A percentile compares a stretch with the other conserved stretches of the same genome.
Conservation (phyloP, 2,888 invertebrate species). For the Epinotia brunnichana region DNA sequence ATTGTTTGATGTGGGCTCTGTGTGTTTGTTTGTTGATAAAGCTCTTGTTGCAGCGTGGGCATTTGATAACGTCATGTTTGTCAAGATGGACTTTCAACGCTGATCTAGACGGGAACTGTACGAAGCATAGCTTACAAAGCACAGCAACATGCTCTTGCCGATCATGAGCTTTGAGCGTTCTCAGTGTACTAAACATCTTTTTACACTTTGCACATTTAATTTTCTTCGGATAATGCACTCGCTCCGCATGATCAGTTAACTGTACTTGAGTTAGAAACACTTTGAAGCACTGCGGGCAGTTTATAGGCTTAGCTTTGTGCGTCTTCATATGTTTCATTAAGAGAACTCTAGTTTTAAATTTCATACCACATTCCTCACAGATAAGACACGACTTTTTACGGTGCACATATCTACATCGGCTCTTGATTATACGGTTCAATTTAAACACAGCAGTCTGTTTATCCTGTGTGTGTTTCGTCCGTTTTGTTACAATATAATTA, state of each 20-base stretch:
- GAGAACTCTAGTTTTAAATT: constrained; percentile 53
- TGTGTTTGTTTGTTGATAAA: constrained; percentile 63
- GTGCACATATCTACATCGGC: constrained; percentile 54
- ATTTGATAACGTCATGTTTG: constrained; percentile 64
- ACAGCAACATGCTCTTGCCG: constrained; percentile 61
- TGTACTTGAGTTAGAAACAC: constrained; percentile 56
- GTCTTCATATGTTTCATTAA: constrained; percentile 60
- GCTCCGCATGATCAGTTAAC: constrained; percentile 61
- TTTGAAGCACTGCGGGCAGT: constrained; percentile 66
- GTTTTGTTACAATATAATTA: constrained; percentile 62
- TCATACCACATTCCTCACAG: constrained; percentile 66
- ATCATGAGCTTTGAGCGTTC: constrained; percentile 63
- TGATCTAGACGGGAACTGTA: constrained; percentile 65
- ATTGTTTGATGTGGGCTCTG: constrained; percentile 63
- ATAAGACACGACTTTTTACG: constrained; percentile 51
- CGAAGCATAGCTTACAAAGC: constrained; percentile 65
- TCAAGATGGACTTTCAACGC: constrained; percentile 63
- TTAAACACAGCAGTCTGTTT: constrained; percentile 60
- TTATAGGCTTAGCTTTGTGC: constrained; percentile 55
- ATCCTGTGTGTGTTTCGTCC: constrained; percentile 51
- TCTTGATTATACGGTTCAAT: constrained; percentile 60
- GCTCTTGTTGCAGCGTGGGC: constrained; percentile 62
- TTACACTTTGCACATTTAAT: constrained; percentile 64
- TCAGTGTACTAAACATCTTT: constrained; percentile 67
- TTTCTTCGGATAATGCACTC: constrained; percentile 67